These are phyloP conservation scores for Melopsittacus undulatus DNA, from an alignment of 2,797 vertebrate species.

Conservation along the genomic window DNA sequence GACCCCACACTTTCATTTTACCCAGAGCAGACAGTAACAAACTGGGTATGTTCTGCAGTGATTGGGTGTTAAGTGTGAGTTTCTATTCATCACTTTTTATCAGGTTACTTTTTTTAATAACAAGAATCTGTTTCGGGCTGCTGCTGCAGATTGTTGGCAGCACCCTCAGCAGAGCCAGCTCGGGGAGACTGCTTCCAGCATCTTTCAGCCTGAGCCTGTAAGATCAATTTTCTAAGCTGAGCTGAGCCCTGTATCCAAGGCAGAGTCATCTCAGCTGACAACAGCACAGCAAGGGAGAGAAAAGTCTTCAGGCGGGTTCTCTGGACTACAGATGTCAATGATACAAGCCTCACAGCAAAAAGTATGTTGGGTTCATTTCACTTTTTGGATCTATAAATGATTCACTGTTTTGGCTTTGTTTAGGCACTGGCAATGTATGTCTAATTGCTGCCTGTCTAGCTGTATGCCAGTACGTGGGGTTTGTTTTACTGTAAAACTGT, in stretches of 20 bases:
- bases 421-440: background rate
- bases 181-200: background rate
- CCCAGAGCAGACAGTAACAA: background rate
- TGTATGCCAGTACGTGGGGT: background rate
- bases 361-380: background rate
- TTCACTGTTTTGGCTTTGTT: background rate
- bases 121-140: background rate
- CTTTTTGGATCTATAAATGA: background rate
- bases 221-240: background rate
- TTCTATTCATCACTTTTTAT: background rate
- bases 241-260: background rate
- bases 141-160: background rate
- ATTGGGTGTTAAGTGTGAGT: background rate
- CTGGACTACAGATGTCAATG: background rate
- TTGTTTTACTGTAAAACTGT: background rate
- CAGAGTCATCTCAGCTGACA: background rate
- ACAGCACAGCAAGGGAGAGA: background rate
- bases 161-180: background rate
- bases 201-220: background rate
- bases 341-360: background rate
- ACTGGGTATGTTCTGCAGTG: background rate
- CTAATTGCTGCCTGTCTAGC: background rate
- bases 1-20: background rate
- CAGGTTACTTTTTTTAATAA: background rate
- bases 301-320: background rate